Percentiles rank a stretch among this genome's conserved stretches.
Evolutionary conservation across 2,797 vertebrate species (phyloP).

Genomic region (Vireo griseus): DNA sequence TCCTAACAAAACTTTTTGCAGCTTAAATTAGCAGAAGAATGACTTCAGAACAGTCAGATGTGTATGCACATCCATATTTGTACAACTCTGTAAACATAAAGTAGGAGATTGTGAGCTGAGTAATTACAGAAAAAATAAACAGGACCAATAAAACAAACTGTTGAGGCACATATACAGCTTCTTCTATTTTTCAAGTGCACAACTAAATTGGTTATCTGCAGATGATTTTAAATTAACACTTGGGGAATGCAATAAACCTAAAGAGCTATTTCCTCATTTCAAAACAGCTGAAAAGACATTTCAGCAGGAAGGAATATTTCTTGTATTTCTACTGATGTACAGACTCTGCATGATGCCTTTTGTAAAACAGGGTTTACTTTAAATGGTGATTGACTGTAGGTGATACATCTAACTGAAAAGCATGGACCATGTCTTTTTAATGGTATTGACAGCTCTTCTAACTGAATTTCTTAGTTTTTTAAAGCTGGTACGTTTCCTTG

Average conservation of each 20-base stretch:
- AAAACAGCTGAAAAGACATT: conserved; percentile 50
- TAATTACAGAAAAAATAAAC: conserved; percentile 59
- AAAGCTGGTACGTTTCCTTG: neutral
- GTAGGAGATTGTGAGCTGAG: neutral
- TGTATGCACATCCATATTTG: neutral
- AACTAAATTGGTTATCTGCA: conserved; percentile 60
- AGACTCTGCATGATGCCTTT: neutral
- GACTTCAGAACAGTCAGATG: neutral
- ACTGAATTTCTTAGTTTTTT: neutral
- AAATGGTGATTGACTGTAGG: neutral
- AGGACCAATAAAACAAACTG: conserved; percentile 58
- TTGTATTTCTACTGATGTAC: conserved; percentile 5
- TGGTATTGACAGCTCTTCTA: neutral
- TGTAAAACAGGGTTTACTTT: neutral
- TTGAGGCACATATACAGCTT: conserved; percentile 21
- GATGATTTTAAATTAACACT: conserved; percentile 60
- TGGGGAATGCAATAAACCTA: conserved; percentile 52
- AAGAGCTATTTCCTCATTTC: conserved; percentile 59
- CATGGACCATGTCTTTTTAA: neutral
- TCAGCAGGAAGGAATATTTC: conserved; percentile 27
- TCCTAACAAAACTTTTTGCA: neutral
- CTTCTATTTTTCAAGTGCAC: conserved; percentile 46
- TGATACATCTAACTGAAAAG: neutral
- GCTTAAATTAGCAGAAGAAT: neutral
- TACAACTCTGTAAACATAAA: neutral